phyloP scores from a whole-genome alignment of 2,113 vertebrate genomes.

The Orthonyx spaldingii region DNA sequence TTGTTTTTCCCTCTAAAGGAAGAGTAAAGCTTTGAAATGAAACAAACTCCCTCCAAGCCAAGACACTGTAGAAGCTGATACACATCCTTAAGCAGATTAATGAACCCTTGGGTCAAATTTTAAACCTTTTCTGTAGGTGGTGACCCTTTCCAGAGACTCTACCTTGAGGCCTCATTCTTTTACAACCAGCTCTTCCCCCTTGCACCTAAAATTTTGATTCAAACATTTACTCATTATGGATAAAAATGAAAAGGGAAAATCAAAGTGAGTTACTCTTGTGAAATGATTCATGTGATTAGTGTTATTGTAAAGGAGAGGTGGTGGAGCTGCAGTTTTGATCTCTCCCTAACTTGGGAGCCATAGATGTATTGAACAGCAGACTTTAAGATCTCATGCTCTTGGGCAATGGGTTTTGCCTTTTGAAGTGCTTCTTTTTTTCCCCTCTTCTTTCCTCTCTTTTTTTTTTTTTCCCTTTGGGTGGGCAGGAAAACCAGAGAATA shows the following conservation, averaged over 20 bases:
- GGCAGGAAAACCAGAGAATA: neutral
- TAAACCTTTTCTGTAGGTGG: neutral
- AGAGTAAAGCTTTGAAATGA: neutral
- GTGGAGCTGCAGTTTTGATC: slow-evolving; percentile 34
- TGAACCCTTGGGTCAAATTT: neutral
- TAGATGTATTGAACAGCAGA: neutral
- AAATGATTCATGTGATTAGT: slow-evolving; percentile 26
- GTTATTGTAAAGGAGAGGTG: neutral
- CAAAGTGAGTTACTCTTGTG: slow-evolving; percentile 23
- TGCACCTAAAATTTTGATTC: neutral
- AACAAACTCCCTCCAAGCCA: neutral
- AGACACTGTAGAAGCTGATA: neutral
- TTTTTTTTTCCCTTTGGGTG: neutral
- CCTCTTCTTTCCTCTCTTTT: neutral
- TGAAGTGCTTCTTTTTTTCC: neutral
- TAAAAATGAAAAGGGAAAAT: slow-evolving; percentile 30
- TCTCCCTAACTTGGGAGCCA: neutral
- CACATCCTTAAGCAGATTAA: neutral
- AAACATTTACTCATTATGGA: neutral
- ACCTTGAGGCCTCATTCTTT: neutral
- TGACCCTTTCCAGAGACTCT: neutral
- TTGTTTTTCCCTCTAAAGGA: neutral
- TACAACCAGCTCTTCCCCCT: neutral
- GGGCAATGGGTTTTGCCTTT: neutral
- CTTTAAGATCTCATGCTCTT: neutral